Evolutionary conservation across 2,888 invertebrate species (phyloP).

Genomic region (Uloborus plumipes): DNA sequence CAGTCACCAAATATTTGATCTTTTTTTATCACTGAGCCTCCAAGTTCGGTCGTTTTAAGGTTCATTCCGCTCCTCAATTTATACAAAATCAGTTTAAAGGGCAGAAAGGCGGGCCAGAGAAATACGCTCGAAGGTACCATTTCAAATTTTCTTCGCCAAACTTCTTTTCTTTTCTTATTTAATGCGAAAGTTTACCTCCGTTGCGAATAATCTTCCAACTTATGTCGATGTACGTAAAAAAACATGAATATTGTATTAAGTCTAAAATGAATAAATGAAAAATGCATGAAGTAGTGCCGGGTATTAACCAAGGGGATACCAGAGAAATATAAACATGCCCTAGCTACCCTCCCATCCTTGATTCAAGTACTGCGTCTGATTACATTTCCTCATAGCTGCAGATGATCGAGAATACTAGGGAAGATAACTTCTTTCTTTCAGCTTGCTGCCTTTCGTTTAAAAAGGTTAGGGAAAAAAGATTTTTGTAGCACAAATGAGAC

Average conservation of each 20-base stretch:
- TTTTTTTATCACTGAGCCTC: neutral
- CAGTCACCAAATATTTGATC: neutral
- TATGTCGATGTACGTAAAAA: conserved; percentile 57
- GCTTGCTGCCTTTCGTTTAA: conserved; percentile 14
- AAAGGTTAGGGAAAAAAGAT: conserved; percentile 12
- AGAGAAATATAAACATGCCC: conserved; percentile 57
- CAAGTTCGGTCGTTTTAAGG: conserved; percentile 8
- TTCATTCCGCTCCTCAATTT: neutral
- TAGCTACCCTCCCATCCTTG: conserved; percentile 2
- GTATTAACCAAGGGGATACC: conserved; percentile 42
- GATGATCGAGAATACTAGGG: conserved; percentile 38
- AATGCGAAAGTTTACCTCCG: conserved; percentile 55
- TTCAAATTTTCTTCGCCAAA: conserved; percentile 44
- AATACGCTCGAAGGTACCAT: conserved; percentile 30
- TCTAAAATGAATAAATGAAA: conserved; percentile 61
- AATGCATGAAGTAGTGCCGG: conserved; percentile 56
- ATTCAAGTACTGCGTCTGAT: conserved; percentile 39
- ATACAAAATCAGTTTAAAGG: too few species aligned
- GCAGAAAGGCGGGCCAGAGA: neutral
- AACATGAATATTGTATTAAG: conserved; percentile 61
- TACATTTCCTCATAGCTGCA: conserved; percentile 39
- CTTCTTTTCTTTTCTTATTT: conserved; percentile 37
- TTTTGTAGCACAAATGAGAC: conserved; percentile 24
- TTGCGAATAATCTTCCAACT: conserved; percentile 54
- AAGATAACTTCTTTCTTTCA: conserved; percentile 34